Base-by-base conservation (phyloP, 2,888 invertebrate species). In the Auanema sp. region DNA sequence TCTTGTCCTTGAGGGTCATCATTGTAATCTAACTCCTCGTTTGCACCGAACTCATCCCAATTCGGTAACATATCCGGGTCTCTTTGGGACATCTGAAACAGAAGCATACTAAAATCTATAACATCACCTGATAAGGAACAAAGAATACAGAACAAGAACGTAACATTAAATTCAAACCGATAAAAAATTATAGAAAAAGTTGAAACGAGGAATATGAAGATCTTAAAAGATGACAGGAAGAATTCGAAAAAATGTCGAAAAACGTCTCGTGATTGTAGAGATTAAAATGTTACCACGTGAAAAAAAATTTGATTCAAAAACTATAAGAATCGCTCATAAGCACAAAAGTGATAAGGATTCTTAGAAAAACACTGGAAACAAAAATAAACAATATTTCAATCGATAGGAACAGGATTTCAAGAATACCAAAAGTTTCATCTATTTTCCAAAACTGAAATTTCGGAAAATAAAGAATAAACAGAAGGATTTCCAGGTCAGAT, bases 1-100 rank as follows among this genome's bases (percentile, higher is more conserved):
- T 41, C 42, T 21, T 42, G 18, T 55, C 41, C 42, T 14, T 33
- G 42, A 42, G 12, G 16, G 6, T 60, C 25, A 41, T n/a, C 24
- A 49, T n/a, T 44, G 50, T 68, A 69, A 51, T 69, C 66, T 49
- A 66, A 56, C 41, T 69, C 69, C 2, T 16, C 64, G 3, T 40
- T 62, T 23, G 54, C 52, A 33, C 61, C 60, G 16, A 65, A 65
- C 21, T 68, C 68, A 51, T 66, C 68, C 65, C 66, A 63, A 18
- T 58, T 57, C 25, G 68, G 68, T 11, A 65, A 33, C 33, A 33
- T 33, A 33, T 33, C 33, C 33, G 33, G 33, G 44, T 59, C 68
- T 24, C 58, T 50, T 43, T 41, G 44, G 33, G 33, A 50, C 64
- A 64, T 64, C 41, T 53, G 25, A 40, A 50, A 18, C 53, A 43